Evolutionary conservation across 2,888 invertebrate genomes (phyloP).

Genomic region (Pheosia tremula): DNA sequence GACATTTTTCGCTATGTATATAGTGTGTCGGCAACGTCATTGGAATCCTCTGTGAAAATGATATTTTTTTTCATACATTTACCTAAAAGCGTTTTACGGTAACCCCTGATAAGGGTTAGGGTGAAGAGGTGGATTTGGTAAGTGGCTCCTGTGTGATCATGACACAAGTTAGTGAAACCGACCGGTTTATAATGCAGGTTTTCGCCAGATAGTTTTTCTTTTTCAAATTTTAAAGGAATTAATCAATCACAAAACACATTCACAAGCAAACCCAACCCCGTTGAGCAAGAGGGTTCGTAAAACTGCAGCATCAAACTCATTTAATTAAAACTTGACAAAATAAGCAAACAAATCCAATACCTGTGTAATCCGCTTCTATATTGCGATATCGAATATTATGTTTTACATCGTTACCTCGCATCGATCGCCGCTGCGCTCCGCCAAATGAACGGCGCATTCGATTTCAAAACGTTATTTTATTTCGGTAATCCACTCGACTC

Average conservation of each 20-base stretch:
- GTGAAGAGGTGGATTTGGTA: not conserved
- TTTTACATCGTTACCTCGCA: not conserved
- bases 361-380: slow-evolving; percentile 4
- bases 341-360: slow-evolving; percentile 5
- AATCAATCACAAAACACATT: not conserved
- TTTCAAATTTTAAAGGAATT: not conserved
- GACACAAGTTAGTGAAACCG: not conserved
- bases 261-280: not conserved
- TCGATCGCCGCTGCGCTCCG: not conserved
- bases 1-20: slow-evolving; percentile 43
- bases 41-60: slow-evolving; percentile 43
- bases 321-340: slow-evolving; percentile 5
- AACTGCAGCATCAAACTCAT: slow-evolving; percentile 4
- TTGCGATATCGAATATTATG: slow-evolving; percentile 6
- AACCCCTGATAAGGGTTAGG: slow-evolving; percentile 12
- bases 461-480: slow-evolving; percentile 5
- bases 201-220: too few relatives aligned
- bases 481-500: slow-evolving; percentile 3
- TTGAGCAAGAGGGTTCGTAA: not conserved
- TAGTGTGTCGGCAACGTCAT: slow-evolving; percentile 44
- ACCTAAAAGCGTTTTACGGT: slow-evolving; percentile 27
- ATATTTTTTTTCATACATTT: slow-evolving; percentile 41
- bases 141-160: not conserved
- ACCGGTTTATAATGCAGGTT: too few relatives aligned
- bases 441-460: slow-evolving; percentile 1